Conservation (phyloP, 2,888 invertebrate genomes). For the Tipula lateralis region DNA sequence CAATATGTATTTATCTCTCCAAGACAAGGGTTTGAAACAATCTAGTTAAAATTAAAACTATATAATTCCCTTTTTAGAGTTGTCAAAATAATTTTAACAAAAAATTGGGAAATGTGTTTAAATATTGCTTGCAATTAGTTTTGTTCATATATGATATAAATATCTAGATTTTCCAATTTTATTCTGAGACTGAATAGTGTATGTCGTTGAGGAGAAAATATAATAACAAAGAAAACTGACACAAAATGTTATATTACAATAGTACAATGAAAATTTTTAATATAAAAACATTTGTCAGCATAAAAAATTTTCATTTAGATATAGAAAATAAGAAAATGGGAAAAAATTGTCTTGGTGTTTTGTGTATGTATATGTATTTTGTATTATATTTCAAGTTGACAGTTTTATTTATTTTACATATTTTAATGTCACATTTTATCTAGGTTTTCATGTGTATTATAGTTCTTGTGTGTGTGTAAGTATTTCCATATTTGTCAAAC, state of each 20-base stretch:
- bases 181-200: neutral
- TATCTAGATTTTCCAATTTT: neutral
- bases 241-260: neutral
- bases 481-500: neutral
- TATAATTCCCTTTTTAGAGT: neutral
- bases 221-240: neutral
- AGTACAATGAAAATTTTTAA: neutral
- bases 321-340: neutral
- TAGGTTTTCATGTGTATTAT: no score
- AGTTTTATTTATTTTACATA: conserved; percentile 19
- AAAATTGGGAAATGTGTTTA: neutral
- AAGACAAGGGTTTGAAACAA: neutral
- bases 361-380: neutral
- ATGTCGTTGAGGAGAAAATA: neutral
- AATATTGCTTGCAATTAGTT: neutral
- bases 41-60: neutral
- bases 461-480: no score
- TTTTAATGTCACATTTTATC: neutral
- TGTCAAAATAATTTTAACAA: neutral
- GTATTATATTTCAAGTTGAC: neutral
- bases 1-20: neutral
- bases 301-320: neutral
- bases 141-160: neutral
- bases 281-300: conserved; percentile 19
- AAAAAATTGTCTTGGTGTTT: neutral